Base-by-base conservation (phyloP, 2,888 invertebrate species). In the Tribolium freemani region DNA sequence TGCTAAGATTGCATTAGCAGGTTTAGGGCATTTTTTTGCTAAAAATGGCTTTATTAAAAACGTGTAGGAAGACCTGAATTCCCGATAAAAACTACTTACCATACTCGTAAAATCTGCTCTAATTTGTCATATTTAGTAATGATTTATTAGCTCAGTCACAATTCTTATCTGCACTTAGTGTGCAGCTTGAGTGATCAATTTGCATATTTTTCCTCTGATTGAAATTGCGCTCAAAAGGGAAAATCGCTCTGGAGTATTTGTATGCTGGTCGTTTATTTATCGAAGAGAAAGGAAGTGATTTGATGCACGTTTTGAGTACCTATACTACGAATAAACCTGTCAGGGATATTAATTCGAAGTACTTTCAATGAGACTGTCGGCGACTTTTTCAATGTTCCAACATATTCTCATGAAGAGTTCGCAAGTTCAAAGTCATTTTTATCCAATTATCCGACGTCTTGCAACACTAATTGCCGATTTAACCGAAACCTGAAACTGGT, bases 201-300 rank as follows among this genome's bases (percentile, higher is more conserved):
- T 63, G 26, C 63, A 51, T 63, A 63, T 31, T 63, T 48, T 21
- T 61, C 26, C n/a, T 13, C 46, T 58, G 21, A 63, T 61, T 64
- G 71, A 60, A 71, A 16, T 16, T 1, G 16, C 16, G 16, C 16
- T 16, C 16, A 16, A 69, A 73, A 74, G 61, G 68, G 69, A 76
- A 76, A 74, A 73, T 66, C 60, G 71, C 69, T 50, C 38, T 58
- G 3, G 30, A 56, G 38, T 26, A 56, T 72, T 76, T 64, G 73
- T 74, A 74, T 74, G 66, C 74, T 50, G 60, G 45, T 57, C 10
- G 61, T 16, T 21, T 11, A 10, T 6, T 58, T 26, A 26, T 26
- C 26, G 60, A 54, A 67, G 75, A 76, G 76, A 76, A 76, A 76
- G 75, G 76, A 76, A 76, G 71, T 75, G 70, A 73, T 72, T 72